These are phyloP conservation scores for Isoperla grammatica DNA, from an alignment of 2,888 invertebrate genomes.

Conservation along the genomic window DNA sequence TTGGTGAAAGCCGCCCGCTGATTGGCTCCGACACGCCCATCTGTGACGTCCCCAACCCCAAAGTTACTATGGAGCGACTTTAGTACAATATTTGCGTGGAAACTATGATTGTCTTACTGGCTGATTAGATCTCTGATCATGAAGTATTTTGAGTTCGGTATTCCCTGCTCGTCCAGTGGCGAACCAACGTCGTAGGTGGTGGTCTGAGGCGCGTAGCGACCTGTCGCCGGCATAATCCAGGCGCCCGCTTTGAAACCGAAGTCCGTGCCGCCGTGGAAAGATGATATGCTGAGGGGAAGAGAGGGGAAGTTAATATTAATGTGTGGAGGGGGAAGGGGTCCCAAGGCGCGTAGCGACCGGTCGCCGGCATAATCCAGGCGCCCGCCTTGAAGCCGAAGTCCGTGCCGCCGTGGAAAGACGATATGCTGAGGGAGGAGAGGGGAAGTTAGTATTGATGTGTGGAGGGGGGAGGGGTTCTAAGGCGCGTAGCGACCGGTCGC, in stretches of 20 bases:
- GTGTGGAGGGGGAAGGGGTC: no score
- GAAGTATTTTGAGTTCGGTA: background rate
- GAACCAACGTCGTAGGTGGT: background rate
- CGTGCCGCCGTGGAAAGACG: conserved; percentile 5
- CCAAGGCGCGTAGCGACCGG: background rate
- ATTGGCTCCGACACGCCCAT: no score
- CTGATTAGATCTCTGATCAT: no score
- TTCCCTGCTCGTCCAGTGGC: background rate
- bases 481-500: background rate
- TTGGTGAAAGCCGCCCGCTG: no score
- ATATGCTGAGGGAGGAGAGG: background rate
- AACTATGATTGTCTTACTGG: no score
- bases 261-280: conserved; percentile 12
- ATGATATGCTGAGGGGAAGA: background rate
- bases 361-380: background rate
- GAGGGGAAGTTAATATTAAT: no score
- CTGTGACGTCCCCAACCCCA: no score
- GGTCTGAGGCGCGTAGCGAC: background rate
- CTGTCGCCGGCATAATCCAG: background rate
- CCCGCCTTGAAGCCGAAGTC: conserved; percentile 15
- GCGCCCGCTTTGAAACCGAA: conserved; percentile 11
- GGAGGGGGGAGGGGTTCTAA: background rate
- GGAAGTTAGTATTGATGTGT: no score
- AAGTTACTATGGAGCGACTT: no score
- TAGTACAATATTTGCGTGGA: no score